Evolutionary conservation across 2,888 invertebrate species (phyloP).

Genomic region (Eurytoma adleriae): DNA sequence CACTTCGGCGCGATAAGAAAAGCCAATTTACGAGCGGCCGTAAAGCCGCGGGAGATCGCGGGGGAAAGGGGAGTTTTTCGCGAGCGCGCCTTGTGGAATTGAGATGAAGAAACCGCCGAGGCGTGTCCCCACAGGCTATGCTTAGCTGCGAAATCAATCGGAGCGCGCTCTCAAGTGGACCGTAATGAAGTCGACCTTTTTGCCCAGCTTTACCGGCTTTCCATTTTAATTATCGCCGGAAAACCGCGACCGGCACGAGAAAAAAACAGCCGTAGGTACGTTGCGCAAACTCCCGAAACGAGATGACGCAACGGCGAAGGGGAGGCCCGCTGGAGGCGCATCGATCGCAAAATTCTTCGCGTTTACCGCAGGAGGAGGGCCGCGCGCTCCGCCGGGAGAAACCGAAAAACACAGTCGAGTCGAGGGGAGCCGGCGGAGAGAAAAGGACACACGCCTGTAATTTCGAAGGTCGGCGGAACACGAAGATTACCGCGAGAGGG

Average conservation of each 20-base stretch:
- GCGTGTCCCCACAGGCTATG: neutral
- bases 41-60: constrained; percentile 36
- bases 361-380: too few species aligned
- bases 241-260: neutral
- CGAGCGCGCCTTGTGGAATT: neutral
- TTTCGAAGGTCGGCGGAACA: constrained; percentile 48
- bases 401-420: neutral
- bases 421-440: neutral
- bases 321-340: too few species aligned
- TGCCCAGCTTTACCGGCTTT: neutral
- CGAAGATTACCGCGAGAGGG: constrained; percentile 44
- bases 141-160: constrained; percentile 43
- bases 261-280: neutral
- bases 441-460: constrained; percentile 4
- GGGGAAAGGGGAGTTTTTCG: constrained; percentile 13
- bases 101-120: constrained; percentile 1
- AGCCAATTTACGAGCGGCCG: constrained; percentile 53
- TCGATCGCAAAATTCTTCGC: too few species aligned
- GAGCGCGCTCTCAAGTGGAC: neutral
- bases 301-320: too few species aligned
- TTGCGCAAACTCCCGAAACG: too few species aligned
- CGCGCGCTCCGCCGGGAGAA: neutral
- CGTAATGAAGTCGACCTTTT: constrained; percentile 24
- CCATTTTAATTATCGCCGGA: neutral
- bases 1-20: constrained; percentile 57